phyloP scores from a whole-genome alignment of 2,888 invertebrate genomes.

The Zonitis immaculata region DNA sequence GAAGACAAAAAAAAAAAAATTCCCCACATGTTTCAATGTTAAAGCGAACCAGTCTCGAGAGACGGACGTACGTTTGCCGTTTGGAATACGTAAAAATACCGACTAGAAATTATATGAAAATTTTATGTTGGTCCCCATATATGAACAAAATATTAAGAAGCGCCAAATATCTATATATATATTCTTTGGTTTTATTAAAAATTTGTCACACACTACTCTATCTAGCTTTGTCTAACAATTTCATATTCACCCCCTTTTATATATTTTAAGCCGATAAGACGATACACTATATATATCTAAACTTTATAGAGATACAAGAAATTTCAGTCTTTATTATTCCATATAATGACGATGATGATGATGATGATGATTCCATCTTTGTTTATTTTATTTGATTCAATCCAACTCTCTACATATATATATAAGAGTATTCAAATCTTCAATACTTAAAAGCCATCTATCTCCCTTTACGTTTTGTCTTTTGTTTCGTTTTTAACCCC shows the following conservation, averaged over 20 bases:
- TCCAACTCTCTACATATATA: too few relatives aligned
- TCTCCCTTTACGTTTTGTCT: too few relatives aligned
- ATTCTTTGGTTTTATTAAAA: constrained; percentile 45
- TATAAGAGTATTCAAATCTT: constrained; percentile 44
- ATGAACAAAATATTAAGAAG: too few relatives aligned
- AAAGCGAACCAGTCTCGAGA: neutral
- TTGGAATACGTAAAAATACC: neutral
- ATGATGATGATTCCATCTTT: neutral
- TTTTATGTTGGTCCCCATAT: too few relatives aligned
- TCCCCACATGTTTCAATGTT: neutral
- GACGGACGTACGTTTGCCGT: neutral
- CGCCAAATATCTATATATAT: too few relatives aligned
- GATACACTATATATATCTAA: neutral
- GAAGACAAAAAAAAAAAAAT: too few relatives aligned
- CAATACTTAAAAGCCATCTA: constrained; percentile 43
- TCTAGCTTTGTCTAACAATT: constrained; percentile 3
- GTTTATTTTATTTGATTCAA: neutral
- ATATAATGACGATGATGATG: neutral
- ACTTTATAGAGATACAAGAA: neutral
- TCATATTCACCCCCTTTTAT: constrained; percentile 6
- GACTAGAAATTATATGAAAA: neutral
- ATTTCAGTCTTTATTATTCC: neutral
- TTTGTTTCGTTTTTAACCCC: constrained; percentile 48
- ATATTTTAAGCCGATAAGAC: constrained; percentile 14
- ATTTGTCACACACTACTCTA: constrained; percentile 46